Evolutionary conservation across 2,888 invertebrate species (phyloP), one percentile per base, ranked within the genome.

Genomic region (Euzetes globulus): DNA sequence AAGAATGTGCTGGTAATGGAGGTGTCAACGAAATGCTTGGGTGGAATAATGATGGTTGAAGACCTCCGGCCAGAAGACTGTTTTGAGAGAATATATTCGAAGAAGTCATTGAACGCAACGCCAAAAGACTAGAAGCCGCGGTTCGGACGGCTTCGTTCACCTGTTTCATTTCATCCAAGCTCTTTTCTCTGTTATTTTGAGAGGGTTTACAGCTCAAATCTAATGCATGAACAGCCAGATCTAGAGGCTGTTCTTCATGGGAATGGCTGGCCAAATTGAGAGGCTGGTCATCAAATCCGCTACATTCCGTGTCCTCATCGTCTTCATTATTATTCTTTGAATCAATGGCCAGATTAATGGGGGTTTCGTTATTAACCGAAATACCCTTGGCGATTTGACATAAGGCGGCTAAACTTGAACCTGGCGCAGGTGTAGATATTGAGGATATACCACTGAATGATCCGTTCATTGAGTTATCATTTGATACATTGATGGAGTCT

Each of bases 201-300:
- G 17, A 19, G 1, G 70, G 19, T 71, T 91, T 92, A 81, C 90
- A 91, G 81, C 91, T 91, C 77, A 93, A 86, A 84, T 93, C 92
- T 65, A 92, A 85, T 5, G 90, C 91, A 82, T 91, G 90, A 83
- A 77, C 74, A 25, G 79, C 79, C 33, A 80, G 74, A 52, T 80
- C 79, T 25, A 80, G 71, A 9, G 80, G 80, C 47, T 80, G 78
- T 58, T 79, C 79, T 75, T 79, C 79, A 19, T 77, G 77, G 4
- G 77, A 73, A 60, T 73, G 41, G 11, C 19, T 65, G 9, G 76
- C 76, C 29, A 78, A 72, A 82, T 91, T 91, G 73, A 91, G 86
- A 0, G 90, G 88, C 29, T 86, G 82, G 58, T 78, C 77, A 27
- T 79, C 78, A 5, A 55, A 63, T 29, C 75, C 72, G 65, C 76